Evolutionary conservation across 2,113 vertebrate species (phyloP), one percentile per base, ranked within the genome.

Genomic region (Hoplias malabaricus): DNA sequence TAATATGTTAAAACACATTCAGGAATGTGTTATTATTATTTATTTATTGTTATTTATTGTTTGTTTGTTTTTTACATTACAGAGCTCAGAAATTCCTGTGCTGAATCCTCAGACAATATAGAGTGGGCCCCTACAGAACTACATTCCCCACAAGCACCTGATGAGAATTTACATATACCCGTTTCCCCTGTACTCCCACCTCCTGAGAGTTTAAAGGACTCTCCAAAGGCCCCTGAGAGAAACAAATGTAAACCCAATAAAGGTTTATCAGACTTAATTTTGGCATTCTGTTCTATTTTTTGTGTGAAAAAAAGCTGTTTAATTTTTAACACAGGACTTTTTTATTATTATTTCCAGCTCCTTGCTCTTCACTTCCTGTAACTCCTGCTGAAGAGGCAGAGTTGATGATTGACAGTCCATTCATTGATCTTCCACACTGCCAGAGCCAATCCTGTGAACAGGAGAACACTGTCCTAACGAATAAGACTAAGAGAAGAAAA

Each of bases 341-440:
- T n/a, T n/a, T n/a, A n/a, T n/a, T n/a, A n/a, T n/a, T n/a, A 33
- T 46, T 42, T 33, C n/a, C 12, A 78, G 78, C 69, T 19, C 6
- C 19, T 48, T 13, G 4, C 19, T 33, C 36, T 50, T 34, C 3
- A 16, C 11, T 56, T 8, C 16, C 48, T 0, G 33, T 31, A 3
- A 12, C 31, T 12, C 70, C 67, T n/a, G 56, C 14, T 16, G 43
- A 11, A 21, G 42, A 69, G 66, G 59, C 14, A 34, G 81, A 25
- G 31, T 46, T 77, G 38, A 50, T 70, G 66, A 43, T 74, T 21
- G 76, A 75, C 69, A 31, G 74, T 27, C 73, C 81, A 3, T 56
- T 75, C 21, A 80, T 73, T 54, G 27, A 42, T 1, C 59, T 83
- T 19, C 11, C 31, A 27, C 56, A 42, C 27, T 43, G 13, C 5